phyloP scores from a whole-genome alignment of 2,113 vertebrate species.

The human (Homo sapiens) region GRCh38 chr16:88965501-88966000 shows the following conservation, averaged over 20 bases:
- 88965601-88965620: rapidly evolving
- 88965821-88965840: not conserved
- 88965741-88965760: not conserved
- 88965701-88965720: not conserved
- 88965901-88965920: not conserved
- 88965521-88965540: rapidly evolving
- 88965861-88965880: not conserved
- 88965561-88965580: rapidly evolving
- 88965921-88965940: too few relatives aligned
- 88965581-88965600: rapidly evolving
- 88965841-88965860: too few relatives aligned
- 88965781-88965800: rapidly evolving
- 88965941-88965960: not conserved
- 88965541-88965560: not conserved
- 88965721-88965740: too few relatives aligned
- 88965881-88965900: not conserved
- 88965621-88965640: rapidly evolving
- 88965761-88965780: not conserved
- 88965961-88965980: rapidly evolving
- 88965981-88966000: too few relatives aligned
- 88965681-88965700: too few relatives aligned
- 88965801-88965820: too few relatives aligned
- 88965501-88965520: not conserved
- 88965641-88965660: not conserved
- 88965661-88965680: too few relatives aligned